Evolutionary conservation across 2,888 invertebrate genomes (phyloP).

Genomic region (Neoscelio sp.): DNA sequence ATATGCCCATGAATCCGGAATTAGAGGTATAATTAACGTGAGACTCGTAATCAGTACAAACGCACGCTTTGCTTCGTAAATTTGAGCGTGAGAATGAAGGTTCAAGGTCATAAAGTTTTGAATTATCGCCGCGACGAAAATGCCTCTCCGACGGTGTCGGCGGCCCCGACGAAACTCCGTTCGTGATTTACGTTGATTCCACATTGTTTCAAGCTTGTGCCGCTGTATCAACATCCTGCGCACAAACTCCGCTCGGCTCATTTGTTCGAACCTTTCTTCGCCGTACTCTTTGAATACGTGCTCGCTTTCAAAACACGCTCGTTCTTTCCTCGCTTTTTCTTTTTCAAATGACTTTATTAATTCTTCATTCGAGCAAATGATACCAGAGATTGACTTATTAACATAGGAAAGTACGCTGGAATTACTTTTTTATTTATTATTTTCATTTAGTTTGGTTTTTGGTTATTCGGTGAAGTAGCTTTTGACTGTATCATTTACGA

Average conservation of each 20-base stretch:
- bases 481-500: too few species aligned
- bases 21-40: constrained; percentile 66
- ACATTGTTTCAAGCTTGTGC: constrained; percentile 53
- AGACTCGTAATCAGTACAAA: constrained; percentile 50
- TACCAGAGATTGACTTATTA: background rate
- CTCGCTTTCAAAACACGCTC: constrained; percentile 9
- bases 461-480: too few species aligned
- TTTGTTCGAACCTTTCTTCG: constrained; percentile 3
- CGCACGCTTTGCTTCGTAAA: constrained; percentile 6
- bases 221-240: constrained; percentile 27
- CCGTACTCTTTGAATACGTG: constrained; percentile 4
- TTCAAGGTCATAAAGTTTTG: constrained; percentile 59
- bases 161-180: constrained; percentile 2
- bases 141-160: constrained; percentile 29
- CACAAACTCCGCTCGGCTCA: constrained; percentile 6
- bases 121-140: constrained; percentile 52
- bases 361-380: background rate
- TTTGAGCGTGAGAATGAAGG: constrained; percentile 37
- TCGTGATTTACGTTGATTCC: constrained; percentile 69
- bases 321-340: background rate
- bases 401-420: background rate
- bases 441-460: too few species aligned
- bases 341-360: constrained; percentile 8
- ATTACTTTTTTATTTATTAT: background rate
- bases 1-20: constrained; percentile 55